phyloP scores from a whole-genome alignment of 2,888 invertebrate species.

The Meteorus colon region DNA sequence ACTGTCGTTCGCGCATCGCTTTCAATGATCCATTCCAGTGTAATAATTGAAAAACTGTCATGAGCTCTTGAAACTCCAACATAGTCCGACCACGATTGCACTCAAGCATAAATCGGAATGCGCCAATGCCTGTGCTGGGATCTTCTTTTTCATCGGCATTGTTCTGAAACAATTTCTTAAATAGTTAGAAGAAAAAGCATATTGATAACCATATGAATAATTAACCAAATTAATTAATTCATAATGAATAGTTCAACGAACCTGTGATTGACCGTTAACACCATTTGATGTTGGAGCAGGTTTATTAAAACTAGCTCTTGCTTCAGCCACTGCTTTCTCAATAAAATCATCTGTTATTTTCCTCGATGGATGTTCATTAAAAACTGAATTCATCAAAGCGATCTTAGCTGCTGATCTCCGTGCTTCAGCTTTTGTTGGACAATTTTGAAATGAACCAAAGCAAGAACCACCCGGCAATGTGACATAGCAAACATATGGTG shows the following conservation, averaged over 20 bases:
- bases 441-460: slow-evolving; percentile 96
- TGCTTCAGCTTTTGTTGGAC: slow-evolving; percentile 96
- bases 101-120: slow-evolving; percentile 80
- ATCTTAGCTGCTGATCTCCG: slow-evolving; percentile 95
- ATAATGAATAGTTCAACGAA: slow-evolving; percentile 7
- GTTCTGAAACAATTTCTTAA: slow-evolving; percentile 74
- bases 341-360: slow-evolving; percentile 95
- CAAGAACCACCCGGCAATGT: slow-evolving; percentile 96
- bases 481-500: slow-evolving; percentile 95
- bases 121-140: slow-evolving; percentile 85
- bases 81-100: slow-evolving; percentile 85
- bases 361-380: slow-evolving; percentile 95
- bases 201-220: neutral
- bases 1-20: slow-evolving; percentile 95
- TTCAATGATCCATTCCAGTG: slow-evolving; percentile 98
- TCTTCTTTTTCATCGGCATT: slow-evolving; percentile 74
- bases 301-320: slow-evolving; percentile 81
- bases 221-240: slow-evolving; percentile 1
- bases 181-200: slow-evolving; percentile 9
- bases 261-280: slow-evolving; percentile 59
- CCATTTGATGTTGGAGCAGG: slow-evolving; percentile 64
- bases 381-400: slow-evolving; percentile 96
- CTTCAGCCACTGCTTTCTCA: slow-evolving; percentile 93
- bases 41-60: slow-evolving; percentile 97
- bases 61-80: slow-evolving; percentile 96